Base-by-base conservation (phyloP, 2,888 invertebrate species). In the Lacanobia wlatinum region DNA sequence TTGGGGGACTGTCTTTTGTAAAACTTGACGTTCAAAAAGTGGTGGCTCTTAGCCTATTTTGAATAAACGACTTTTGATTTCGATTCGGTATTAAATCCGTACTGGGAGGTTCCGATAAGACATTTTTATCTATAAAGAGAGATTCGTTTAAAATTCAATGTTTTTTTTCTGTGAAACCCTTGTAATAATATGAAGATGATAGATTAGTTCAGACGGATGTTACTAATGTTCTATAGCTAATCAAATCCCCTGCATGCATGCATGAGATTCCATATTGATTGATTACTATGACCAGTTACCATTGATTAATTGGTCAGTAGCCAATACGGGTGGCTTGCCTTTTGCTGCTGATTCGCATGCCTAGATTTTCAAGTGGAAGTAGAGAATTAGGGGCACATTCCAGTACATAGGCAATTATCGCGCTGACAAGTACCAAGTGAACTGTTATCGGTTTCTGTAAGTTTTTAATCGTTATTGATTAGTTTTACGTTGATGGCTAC, bases 211-310 rank as follows among this genome's bases (percentile, higher is more conserved):
- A 6, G 21, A 28, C 12, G 7, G 4, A 60, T 21, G 48, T 62
- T 59, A 23, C 82, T 66, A 70, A 64, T 76, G 70, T n/a, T 65
- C 21, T 62, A 62, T 70, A 76, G 70, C 38, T 78, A 82, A 82
- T 77, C 40, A 63, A 82, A 77, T 52, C 14, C 48, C 38, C 48
- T 46, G 76, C 52, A 59, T 46, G 63, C 63, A 68, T 80, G 82
- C 82, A 76, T 76, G 70, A 65, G 82, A 81, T 65, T 77, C 64
- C 46, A 38, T 61, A 43, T 56, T 82, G 79, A 79, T 79, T 82
- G 79, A 79, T 79, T 82, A 82, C 71, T 67, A 63, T 66, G 62
- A 82, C 66, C 53, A 69, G 82, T 68, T 66, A 78, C 40, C 55
- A 72, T 71, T 79, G 79, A 79, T 79, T 79, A 82, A 79, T 79